Conservation (phyloP, 2,113 vertebrate genomes). For the Lophius piscatorius region DNA sequence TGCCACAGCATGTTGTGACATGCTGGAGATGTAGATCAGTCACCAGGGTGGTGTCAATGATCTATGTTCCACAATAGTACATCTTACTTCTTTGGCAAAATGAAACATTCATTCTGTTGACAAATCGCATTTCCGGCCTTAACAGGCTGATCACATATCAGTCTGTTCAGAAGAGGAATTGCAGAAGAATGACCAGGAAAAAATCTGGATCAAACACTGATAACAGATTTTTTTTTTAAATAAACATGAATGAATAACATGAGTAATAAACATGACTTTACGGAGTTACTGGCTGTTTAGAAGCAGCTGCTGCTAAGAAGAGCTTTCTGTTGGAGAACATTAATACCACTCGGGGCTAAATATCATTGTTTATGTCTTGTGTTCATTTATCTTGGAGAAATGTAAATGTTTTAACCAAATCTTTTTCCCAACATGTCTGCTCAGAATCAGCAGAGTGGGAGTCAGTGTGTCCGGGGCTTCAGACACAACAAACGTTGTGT, state of each 20-base stretch:
- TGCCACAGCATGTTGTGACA: no score
- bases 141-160: no score
- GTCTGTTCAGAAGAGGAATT: background rate
- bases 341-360: constrained; percentile 9
- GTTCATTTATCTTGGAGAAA: constrained; percentile 35
- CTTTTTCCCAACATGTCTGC: constrained; percentile 13
- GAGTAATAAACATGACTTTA: no score
- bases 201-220: background rate
- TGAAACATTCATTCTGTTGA: background rate
- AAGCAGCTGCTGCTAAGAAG: constrained; percentile 12
- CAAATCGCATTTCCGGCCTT: background rate
- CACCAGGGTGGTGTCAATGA: no score
- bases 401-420: constrained; percentile 44
- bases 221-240: constrained; percentile 3
- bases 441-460: constrained; percentile 18
- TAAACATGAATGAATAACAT: constrained; percentile 11
- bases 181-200: background rate
- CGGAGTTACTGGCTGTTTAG: background rate
- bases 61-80: no score
- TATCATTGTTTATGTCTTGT: constrained; percentile 18
- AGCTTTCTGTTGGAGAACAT: background rate
- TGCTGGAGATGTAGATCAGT: no score
- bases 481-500: constrained; percentile 6
- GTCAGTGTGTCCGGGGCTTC: background rate
- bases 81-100: no score